Evolutionary conservation across 2,113 vertebrate species (phyloP), one percentile per base, ranked within the genome.

Genomic region (Neogobius melanostomus): DNA sequence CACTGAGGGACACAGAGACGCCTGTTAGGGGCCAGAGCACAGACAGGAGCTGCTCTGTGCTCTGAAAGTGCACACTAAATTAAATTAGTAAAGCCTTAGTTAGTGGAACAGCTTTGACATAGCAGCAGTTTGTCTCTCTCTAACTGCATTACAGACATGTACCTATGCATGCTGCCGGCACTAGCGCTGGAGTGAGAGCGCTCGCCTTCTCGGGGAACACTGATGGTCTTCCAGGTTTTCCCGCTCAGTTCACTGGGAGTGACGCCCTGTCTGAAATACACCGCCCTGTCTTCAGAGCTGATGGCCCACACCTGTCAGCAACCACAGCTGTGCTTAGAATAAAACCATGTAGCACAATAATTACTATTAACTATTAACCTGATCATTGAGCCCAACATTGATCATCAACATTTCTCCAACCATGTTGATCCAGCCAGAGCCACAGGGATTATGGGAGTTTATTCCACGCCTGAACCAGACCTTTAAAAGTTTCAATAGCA

Each of bases 381-480:
- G 98, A 77, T 99, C 97, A 3, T 96, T 96, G 54, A 97, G 92
- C 68, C 97, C 98, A 15, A 99, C 95, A 2, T 93, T 93, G 79
- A 98, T 89, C 96, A 96, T 98, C 66, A 93, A 86, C 96, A 99
- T 96, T 75, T 98, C 96, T 65, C 96, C 96, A 21, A 98, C 93
- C 98, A 99, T 99, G 89, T 93, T 93, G 56, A 99, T 95, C 98
- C 98, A 99, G 77, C 98, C 95, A 8, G 96, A 97, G 64, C 98
- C 98, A 71, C 95, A 92, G 6, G 98, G 97, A 65, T 96, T 98
- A 87, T 99, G 95, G 0, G 98, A 97, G 78, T 95, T 97, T 67
- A 99, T 93, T 0, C 97, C 96, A 64, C 97, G 94, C 81, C 97
- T 93, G 91, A 99, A 99, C 98, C 98, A 99, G 54, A 99, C 96